Percentiles rank a stretch among this genome's conserved stretches.
Conservation (phyloP, 2,113 vertebrate genomes). For the Indri indri region DNA sequence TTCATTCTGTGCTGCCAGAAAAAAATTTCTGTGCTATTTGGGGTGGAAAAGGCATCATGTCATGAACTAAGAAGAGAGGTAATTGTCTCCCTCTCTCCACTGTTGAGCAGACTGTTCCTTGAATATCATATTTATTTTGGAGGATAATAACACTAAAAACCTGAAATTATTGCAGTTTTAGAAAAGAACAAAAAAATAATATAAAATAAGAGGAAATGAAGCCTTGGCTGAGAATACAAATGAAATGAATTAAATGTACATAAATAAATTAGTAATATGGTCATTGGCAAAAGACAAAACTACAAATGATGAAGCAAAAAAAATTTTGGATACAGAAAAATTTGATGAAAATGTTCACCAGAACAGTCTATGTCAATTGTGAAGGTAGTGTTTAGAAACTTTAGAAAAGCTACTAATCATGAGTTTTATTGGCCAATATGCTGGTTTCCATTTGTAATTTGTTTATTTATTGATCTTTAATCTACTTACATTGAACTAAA, state of each 20-base stretch:
- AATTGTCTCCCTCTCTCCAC: neutral
- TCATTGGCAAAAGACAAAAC: neutral
- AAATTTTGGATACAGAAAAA: neutral
- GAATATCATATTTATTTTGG: conserved; percentile 8
- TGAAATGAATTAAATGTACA: neutral
- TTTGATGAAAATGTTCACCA: neutral
- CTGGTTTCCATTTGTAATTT: neutral
- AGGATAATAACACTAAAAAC: neutral
- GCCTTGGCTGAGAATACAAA: neutral
- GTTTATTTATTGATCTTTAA: conserved; percentile 1
- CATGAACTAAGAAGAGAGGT: neutral
- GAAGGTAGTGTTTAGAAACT: neutral
- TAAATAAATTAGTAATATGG: neutral
- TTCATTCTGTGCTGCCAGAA: neutral
- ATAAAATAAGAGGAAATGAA: neutral
- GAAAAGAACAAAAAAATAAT: neutral
- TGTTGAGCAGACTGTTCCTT: neutral
- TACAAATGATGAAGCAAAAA: neutral
- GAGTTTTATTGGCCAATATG: neutral
- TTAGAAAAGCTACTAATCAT: neutral
- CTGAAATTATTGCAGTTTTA: neutral
- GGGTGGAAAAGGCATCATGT: conserved; percentile 36
- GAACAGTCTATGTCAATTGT: neutral
- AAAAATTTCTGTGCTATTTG: neutral
- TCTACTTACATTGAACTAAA: neutral